Conservation (phyloP, 2,888 invertebrate species). For the Eristalis tenax region DNA sequence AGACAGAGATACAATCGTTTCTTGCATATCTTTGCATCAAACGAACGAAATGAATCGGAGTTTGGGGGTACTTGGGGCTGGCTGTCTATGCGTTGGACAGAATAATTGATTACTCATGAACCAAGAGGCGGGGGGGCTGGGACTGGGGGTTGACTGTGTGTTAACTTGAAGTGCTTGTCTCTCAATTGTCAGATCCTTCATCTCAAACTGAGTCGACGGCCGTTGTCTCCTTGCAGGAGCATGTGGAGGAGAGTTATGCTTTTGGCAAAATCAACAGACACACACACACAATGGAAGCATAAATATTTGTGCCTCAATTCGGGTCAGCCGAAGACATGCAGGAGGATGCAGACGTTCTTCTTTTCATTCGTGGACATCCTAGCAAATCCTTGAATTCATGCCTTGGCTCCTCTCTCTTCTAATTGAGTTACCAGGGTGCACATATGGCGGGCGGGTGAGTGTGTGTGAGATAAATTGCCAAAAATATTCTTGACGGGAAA, state of each 20-base stretch:
- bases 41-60: neutral
- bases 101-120: constrained; percentile 66
- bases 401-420: neutral
- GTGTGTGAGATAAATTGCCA: constrained; percentile 28
- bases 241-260: constrained; percentile 48
- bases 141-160: neutral
- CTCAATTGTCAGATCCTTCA: constrained; percentile 41
- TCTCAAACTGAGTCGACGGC: neutral
- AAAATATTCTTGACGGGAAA: neutral
- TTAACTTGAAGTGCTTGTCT: constrained; percentile 35
- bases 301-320: constrained; percentile 44
- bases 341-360: neutral
- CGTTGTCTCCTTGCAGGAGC: neutral
- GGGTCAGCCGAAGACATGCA: neutral
- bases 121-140: neutral
- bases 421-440: constrained; percentile 28
- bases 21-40: constrained; percentile 58
- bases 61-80: neutral
- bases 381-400: neutral
- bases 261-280: constrained; percentile 55
- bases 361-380: neutral
- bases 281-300: constrained; percentile 5
- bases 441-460: constrained; percentile 3
- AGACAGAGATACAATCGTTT: constrained; percentile 59
- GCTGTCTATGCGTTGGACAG: constrained; percentile 22